Base-by-base conservation (phyloP, 1,140 invertebrate genomes). In the Coelopa frigida region DNA sequence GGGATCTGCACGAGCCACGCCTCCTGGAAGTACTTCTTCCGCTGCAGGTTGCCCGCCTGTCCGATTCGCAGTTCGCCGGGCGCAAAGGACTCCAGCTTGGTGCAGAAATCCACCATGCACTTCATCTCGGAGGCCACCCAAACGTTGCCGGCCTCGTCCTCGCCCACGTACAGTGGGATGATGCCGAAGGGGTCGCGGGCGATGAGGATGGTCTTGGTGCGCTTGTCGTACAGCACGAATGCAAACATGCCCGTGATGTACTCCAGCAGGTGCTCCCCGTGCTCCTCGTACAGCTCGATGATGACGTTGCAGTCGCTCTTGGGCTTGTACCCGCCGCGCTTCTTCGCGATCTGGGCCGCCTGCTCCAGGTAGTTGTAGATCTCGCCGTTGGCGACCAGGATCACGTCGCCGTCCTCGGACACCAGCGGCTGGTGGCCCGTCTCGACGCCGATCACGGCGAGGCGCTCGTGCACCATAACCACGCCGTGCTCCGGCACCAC, bases 131-230 rank as follows among this genome's bases (percentile, higher is more conserved):
- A 68, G 4, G 66, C 49, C 1, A 69, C 46, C 66, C 66, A 70
- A 1, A 68, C 23, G 43, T 70, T 70, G 12, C 66, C 67, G 17
- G 74, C 59, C 3, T 62, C 57, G 54, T 76, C 72, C 33, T 72
- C 59, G 18, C 76, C 70, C 50, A 75, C 75, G 39, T 71, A 72
- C 18, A 89, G 58, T 2, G 92, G 89, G 43, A 89, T 75, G 1
- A 95, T 85, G 8, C 91, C 92, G 65, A 83, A 91, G 0, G 89
- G 89, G 77, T 94, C 90, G 50, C 91, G 77, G 1, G 81, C 88
- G 11, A 90, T 59, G 38, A 82, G 76, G 22, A 93, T 70, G 63
- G 78, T 80, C 52, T 76, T 78, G 20, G 79, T 80, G 38, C 79
- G 72, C 2, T 80, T 75, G 59, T 94, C 90, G 23, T 92, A 70